phyloP scores from a whole-genome alignment of 2,797 vertebrate species.

The Micropoecilia bifurca region DNA sequence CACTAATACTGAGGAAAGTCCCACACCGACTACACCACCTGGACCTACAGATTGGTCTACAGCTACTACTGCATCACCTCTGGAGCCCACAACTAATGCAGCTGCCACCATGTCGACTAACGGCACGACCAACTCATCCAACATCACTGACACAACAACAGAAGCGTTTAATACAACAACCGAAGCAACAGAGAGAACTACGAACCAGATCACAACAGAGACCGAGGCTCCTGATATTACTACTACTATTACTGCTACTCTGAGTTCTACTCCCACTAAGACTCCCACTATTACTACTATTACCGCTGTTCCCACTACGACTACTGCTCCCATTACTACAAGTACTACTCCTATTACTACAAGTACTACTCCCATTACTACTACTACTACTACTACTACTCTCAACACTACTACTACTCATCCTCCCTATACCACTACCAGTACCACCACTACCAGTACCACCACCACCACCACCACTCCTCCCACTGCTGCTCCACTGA shows the following conservation, averaged over 20 bases:
- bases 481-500: not conserved
- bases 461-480: fast-evolving
- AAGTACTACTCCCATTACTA: not conserved
- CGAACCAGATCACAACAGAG: not conserved
- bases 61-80: not conserved
- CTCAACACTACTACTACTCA: fast-evolving
- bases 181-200: not conserved
- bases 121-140: too few species aligned
- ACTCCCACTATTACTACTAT: fast-evolving
- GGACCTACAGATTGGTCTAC: not conserved
- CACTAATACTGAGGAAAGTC: too few species aligned
- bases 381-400: fast-evolving
- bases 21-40: too few species aligned
- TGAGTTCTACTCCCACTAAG: not conserved
- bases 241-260: not conserved
- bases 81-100: too few species aligned
- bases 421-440: too few species aligned
- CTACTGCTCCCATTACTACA: not conserved
- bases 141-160: too few species aligned
- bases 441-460: fast-evolving
- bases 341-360: not conserved
- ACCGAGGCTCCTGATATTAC: too few species aligned
- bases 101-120: not conserved
- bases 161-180: too few species aligned
- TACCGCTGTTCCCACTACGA: too few species aligned